Evolutionary conservation across 2,888 invertebrate species (phyloP).

Genomic region (Chelonus formosanus): DNA sequence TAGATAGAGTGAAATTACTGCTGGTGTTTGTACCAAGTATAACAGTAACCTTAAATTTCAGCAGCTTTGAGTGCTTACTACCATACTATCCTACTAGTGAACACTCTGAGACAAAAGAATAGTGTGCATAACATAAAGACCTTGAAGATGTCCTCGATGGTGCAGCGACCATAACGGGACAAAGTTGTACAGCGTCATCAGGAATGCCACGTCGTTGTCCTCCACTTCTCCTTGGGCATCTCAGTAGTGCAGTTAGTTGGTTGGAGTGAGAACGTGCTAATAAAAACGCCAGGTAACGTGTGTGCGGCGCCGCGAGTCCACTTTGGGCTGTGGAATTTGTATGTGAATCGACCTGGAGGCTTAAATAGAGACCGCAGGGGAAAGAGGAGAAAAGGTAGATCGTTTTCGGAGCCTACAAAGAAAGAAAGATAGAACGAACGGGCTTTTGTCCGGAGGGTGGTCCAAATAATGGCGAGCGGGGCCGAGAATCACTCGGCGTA

Average conservation of each 20-base stretch:
- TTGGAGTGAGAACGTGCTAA: conserved; percentile 28
- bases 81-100: not conserved
- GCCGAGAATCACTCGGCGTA: conserved; percentile 51
- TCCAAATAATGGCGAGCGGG: conserved; percentile 38
- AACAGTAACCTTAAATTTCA: conserved; percentile 7
- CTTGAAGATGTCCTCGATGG: conserved; percentile 29
- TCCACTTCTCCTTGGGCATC: conserved; percentile 3
- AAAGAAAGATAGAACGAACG: conserved; percentile 2
- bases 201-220: conserved; percentile 20
- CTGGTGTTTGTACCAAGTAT: conserved; percentile 37
- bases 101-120: conserved; percentile 10
- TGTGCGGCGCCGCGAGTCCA: conserved; percentile 28
- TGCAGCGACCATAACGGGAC: conserved; percentile 28
- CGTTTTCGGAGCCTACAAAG: conserved; percentile 1
- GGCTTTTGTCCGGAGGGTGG: conserved; percentile 35
- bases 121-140: conserved; percentile 9
- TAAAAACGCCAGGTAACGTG: conserved; percentile 34
- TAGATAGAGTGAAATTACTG: conserved; percentile 34
- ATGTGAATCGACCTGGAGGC: conserved; percentile 26
- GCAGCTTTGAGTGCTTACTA: conserved; percentile 8
- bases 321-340: conserved; percentile 29
- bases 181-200: conserved; percentile 17
- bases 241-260: not conserved
- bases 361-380: conserved; percentile 32
- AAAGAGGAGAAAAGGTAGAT: conserved; percentile 18